Base-by-base conservation (phyloP, 2,797 vertebrate genomes). In the Oreonectes daqikongensis region DNA sequence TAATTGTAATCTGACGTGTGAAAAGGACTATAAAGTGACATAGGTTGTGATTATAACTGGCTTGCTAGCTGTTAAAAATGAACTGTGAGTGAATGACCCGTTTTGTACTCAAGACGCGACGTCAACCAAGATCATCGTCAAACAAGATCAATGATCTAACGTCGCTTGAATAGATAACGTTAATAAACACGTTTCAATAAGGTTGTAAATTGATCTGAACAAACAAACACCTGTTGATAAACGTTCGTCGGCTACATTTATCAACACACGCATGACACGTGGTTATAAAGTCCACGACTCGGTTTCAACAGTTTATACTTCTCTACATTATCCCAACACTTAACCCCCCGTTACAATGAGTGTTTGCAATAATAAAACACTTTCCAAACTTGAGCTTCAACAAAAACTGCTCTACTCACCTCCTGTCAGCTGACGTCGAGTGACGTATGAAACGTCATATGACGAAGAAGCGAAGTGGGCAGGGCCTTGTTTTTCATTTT, bases 361-460 rank as follows among this genome's bases (percentile, higher is more conserved):
- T 52, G 40, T 28, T 38, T n/a, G 18, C 15, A 26, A 9, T 26
- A 15, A 4, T 59, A 67, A 52, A 65, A 63, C 10, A 55, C n/a
- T 20, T 57, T 1, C 28, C 20, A 28, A 75, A 68, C 53, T 74
- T 55, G 14, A 24, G 15, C 14, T 50, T 50, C 18, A 46, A 46
- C 44, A 8, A 48, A 73, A 80, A 42, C 64, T 57, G 20, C 53
- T 40, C 7, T 50, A 75, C 81, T 65, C 77, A 83, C 83, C 81
- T 83, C 57, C 44, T 15, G 18, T 59, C 30, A 38, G 20, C 40
- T 65, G 18, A 64, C 61, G 40, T 7, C 61, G 70, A 30, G 7
- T 35, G 75, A 57, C 63, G 26, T 52, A 28, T 4, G 3, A 24
- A 18, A 71, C 67, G 40, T 78, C 48, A 73, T 59, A 17, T 79